Evolutionary conservation across 1,140 invertebrate genomes (phyloP), one percentile per base, ranked within the genome.

Genomic region (Ceratosolen fusciceps): DNA sequence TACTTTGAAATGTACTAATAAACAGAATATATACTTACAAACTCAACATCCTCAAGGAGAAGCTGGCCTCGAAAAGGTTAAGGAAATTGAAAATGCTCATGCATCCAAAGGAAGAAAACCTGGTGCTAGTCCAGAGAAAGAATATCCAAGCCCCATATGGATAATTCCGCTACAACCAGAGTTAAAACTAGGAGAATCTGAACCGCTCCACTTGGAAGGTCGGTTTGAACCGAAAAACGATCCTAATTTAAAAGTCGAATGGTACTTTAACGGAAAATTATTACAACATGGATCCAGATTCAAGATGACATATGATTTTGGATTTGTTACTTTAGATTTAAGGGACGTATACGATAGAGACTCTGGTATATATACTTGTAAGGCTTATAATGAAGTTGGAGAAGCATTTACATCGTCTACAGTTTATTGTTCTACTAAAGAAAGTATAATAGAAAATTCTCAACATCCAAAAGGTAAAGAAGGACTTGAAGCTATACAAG

Each of bases 161-260:
- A 94, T 94, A 2, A 94, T 95, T 58, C 96, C 96, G 54, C 91
- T 97, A 71, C 93, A 93, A 87, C 92, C 94, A 24, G 95, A 97
- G 89, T 95, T 96, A 85, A 94, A 93, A 85, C 90, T 99, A n/a
- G 93, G 94, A 76, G 98, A 99, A 91, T 95, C 96, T 54, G 94
- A 98, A 89, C 92, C 96, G 2, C 92, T 98, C 47, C 96, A 98
- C 89, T 92, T 99, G 79, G 97, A 99, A 90, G 97, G 95, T 67
- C 95, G 96, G 86, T 96, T 98, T 9, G 96, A 98, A 89, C 98
- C 98, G 0, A 97, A 98, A 88, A 95, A 98, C 87, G 98, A 99
- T 92, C 98, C 98, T 3, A 95, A 98, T 85, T 91, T 98, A n/a
- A 96, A 94, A 83, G 95, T 97, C 77, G 96, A 98, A 90, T 98